Base-by-base conservation (phyloP, 2,113 vertebrate species). In the Podarcis cretensis region DNA sequence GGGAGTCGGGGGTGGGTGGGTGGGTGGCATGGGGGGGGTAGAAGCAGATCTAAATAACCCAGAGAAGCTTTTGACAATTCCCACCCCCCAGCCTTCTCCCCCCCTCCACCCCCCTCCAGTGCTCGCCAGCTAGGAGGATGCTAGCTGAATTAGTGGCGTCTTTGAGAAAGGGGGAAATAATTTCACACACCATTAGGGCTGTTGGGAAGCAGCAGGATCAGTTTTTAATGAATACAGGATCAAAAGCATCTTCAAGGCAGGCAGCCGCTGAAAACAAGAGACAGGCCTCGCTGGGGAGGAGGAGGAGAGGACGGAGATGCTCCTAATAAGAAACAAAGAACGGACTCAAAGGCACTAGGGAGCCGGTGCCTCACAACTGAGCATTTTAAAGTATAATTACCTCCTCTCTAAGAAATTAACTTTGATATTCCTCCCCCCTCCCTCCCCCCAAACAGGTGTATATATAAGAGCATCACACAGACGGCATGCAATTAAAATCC, bases 221-320 rank as follows among this genome's bases (percentile, higher is more conserved):
- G 87, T 87, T 91, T 95, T 96, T 96, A 96, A 97, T 43, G 57
- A 96, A 94, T 5, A n/a, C 20, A 88, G 94, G 93, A 96, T 96
- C 95, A 95, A 96, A 96, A 95, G 95, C 90, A 94, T 92, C 92
- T 91, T 93, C 93, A 95, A 96, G 94, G 90, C 92, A 95, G 94
- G 43, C 89, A 82, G 93, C 84, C 83, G 48, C 93, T 82, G 89
- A 90, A 96, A 96, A 95, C 95, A 94, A 94, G 95, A 93, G 93
- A 87, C 92, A 91, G 86, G 82, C 95, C 48, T 96, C 94, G 74
- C 89, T 93, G 89, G 95, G 93, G 91, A 91, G 94, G 92, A 91
- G 94, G 92, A 90, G 93, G 92, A 81, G 57, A 65, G 94, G 78
- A 83, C 65, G 16, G 63, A 92, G 94, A 92, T 30, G 86, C 87